Conservation (phyloP, 1,140 invertebrate genomes). For the Gonioctena quinquepunctata region DNA sequence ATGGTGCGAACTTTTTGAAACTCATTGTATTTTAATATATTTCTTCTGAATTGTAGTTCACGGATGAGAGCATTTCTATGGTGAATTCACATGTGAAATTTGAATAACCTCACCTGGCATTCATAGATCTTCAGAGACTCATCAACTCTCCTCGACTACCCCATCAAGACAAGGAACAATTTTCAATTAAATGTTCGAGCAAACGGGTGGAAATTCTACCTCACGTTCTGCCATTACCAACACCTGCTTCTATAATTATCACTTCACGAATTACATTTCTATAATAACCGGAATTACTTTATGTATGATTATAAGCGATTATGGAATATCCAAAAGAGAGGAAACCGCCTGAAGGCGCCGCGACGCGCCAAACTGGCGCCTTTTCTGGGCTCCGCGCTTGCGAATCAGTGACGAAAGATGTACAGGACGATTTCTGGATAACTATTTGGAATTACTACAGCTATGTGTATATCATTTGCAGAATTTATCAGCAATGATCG, state of each 20-base stretch:
- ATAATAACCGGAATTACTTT: background rate
- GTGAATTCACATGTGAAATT: background rate
- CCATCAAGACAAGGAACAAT: background rate
- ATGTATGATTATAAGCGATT: background rate
- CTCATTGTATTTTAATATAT: too few relatives aligned
- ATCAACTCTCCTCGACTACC: background rate
- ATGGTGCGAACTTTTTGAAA: too few relatives aligned
- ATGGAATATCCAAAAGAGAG: background rate
- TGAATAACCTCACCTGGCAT: background rate
- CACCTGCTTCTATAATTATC: background rate
- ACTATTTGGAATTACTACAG: too few relatives aligned
- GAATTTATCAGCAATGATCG: too few relatives aligned
- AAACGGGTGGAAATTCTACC: background rate
- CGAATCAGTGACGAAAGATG: too few relatives aligned
- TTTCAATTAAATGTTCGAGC: background rate
- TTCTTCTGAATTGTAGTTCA: too few relatives aligned
- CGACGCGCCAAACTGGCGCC: background rate
- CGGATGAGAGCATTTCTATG: too few relatives aligned
- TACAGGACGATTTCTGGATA: too few relatives aligned
- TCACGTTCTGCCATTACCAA: background rate
- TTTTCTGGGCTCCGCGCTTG: background rate
- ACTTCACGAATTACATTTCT: background rate
- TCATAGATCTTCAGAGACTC: background rate
- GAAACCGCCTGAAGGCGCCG: background rate
- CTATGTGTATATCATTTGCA: too few relatives aligned